Evolutionary conservation across 35 echinoderm and acorn worm genomes (phyloP).

Genomic region (Amphiura filiformis): DNA sequence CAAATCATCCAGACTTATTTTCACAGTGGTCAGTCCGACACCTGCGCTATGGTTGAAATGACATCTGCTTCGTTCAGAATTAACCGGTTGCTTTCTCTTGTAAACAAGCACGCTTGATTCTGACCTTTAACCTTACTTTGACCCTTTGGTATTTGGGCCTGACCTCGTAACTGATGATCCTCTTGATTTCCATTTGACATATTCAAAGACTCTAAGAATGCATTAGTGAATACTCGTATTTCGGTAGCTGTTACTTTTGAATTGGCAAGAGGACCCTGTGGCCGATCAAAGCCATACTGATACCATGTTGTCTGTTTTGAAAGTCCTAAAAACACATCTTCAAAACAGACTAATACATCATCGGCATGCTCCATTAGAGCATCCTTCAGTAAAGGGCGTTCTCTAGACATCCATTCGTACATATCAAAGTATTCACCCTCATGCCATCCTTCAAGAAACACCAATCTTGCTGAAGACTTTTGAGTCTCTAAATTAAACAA

Average conservation of each 20-base stretch:
- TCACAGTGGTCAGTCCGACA: slow-evolving; percentile 48
- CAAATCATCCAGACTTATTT: slow-evolving; percentile 54
- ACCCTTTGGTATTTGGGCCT: too few relatives aligned
- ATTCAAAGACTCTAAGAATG: background rate
- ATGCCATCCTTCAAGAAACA: slow-evolving; percentile 60
- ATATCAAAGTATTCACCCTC: slow-evolving; percentile 64
- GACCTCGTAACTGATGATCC: background rate
- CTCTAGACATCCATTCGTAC: slow-evolving; percentile 52
- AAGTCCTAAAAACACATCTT: slow-evolving; percentile 74
- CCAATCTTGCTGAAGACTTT: slow-evolving; percentile 34
- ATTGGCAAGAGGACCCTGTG: slow-evolving; percentile 74
- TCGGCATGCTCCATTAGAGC: slow-evolving; percentile 24
- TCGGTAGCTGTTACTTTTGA: slow-evolving; percentile 47
- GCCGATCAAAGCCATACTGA: slow-evolving; percentile 89
- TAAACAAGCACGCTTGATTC: slow-evolving; percentile 43
- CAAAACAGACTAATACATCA: slow-evolving; percentile 62
- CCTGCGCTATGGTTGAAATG: slow-evolving; percentile 39
- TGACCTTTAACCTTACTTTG: background rate
- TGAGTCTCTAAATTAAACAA: background rate
- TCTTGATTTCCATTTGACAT: background rate
- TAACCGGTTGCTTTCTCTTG: slow-evolving; percentile 65
- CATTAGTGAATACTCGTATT: slow-evolving; percentile 50
- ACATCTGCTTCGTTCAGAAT: slow-evolving; percentile 85
- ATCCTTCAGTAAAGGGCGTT: slow-evolving; percentile 56
- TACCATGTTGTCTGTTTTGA: slow-evolving; percentile 81